Conservation (phyloP, 2,113 vertebrate genomes). For the Dryoscopus gambensis region DNA sequence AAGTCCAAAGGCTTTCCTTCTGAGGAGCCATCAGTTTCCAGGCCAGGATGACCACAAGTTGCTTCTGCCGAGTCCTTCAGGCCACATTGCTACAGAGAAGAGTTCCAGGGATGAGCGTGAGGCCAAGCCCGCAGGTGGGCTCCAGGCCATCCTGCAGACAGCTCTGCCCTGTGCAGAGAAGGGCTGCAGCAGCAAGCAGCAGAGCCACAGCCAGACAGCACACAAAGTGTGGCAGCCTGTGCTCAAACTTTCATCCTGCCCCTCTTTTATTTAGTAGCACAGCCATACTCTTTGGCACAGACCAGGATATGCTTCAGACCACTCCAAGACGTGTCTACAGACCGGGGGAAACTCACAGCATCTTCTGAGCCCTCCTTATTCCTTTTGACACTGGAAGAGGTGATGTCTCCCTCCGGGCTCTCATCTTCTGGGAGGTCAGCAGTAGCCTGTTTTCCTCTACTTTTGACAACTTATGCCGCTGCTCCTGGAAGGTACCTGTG, state of each 20-base stretch:
- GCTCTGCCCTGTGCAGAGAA: neutral
- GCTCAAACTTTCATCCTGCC: neutral
- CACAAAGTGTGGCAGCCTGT: neutral
- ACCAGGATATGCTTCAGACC: neutral
- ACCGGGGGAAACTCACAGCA: neutral
- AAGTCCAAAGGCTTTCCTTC: neutral
- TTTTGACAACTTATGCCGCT: neutral
- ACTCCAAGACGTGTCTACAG: fast-evolving
- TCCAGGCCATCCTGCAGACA: neutral
- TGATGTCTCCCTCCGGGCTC: neutral
- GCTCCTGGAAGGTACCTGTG: neutral
- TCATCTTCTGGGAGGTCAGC: neutral
- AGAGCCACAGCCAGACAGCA: neutral
- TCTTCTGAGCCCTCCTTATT: neutral
- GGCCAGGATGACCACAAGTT: neutral
- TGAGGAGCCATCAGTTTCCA: neutral
- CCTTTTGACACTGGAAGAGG: neutral
- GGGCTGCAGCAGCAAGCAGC: neutral
- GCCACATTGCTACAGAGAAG: neutral
- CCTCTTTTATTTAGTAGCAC: neutral
- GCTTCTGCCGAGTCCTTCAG: neutral
- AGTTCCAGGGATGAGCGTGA: neutral
- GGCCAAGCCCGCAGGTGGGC: neutral
- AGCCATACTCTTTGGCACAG: neutral
- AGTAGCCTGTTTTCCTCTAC: neutral